Evolutionary conservation across 2,797 vertebrate species (phyloP), one percentile per base, ranked within the genome.

Genomic region (Echiichthys vipera): DNA sequence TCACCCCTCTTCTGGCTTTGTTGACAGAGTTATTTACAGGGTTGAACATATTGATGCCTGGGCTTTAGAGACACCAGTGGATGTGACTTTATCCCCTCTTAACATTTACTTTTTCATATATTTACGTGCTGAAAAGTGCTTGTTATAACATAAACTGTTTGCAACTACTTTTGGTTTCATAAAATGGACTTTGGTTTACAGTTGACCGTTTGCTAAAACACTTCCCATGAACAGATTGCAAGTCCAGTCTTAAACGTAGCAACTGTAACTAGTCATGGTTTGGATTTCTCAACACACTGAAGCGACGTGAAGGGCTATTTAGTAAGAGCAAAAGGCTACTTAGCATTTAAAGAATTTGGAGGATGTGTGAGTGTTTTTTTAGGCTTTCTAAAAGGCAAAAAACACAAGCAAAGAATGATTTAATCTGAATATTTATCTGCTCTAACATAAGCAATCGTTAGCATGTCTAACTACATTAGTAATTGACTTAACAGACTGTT

Each of bases 1-100:
- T 77, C 71, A 76, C 29, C 42, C 46, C 39, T 79, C 64, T 36
- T 29, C 39, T 61, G 47, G 43, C 58, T 72, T 59, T 79, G 68
- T 59, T 81, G 78, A 84, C 74, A 77, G 37, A 77, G 40, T 68
- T 81, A 78, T 80, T 82, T 77, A 77, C 59, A 66, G 53, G 64
- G 58, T 57, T 78, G 61, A 83, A 77, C 53, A 46, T 69, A 75
- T 62, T 74, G 58, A 83, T 65, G 63, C 5, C 47, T 57, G 24
- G 18, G 22, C 39, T 59, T 77, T 36, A n/a, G 62, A 71, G 47
- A 65, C 69, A 49, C 4, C 1, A 69, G 43, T 34, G 20, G 45
- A 70, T 61, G 10, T 66, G 63, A 53, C 57, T 74, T 37, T 65
- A 14, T 49, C 47, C 63, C 30, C 46, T 78, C 22, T 12, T 58